Evolutionary conservation across 2,888 invertebrate species (phyloP).

Genomic region (Mythimna loreyi): DNA sequence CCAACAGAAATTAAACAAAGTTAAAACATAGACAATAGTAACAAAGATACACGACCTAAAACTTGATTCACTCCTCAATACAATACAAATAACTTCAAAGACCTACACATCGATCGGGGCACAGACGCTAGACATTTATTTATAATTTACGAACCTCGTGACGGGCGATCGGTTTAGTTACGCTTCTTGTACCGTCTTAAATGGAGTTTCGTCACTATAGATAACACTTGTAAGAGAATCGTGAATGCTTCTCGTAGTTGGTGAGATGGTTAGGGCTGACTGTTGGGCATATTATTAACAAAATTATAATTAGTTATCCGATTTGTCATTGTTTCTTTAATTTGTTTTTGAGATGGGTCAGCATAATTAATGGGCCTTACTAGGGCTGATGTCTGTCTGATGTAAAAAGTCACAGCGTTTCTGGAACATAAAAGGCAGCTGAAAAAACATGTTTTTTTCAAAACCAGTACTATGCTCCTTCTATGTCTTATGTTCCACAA

Average conservation of each 20-base stretch:
- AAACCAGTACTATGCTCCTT: too few species aligned
- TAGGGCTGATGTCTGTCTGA: too few species aligned
- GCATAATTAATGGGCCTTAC: too few species aligned
- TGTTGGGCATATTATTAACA: slow-evolving; percentile 1
- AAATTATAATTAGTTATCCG: not conserved
- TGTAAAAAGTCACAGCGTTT: too few species aligned
- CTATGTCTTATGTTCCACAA: too few species aligned
- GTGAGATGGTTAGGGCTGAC: slow-evolving; percentile 61
- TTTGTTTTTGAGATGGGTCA: not conserved
- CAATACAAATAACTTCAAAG: slow-evolving; percentile 53
- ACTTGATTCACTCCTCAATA: slow-evolving; percentile 27
- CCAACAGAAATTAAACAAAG: too few species aligned
- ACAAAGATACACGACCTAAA: slow-evolving; percentile 18
- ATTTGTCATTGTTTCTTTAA: not conserved
- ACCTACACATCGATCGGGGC: slow-evolving; percentile 71
- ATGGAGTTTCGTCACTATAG: slow-evolving; percentile 83
- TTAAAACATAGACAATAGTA: slow-evolving; percentile 4
- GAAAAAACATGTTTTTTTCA: too few species aligned
- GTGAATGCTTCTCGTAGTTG: slow-evolving; percentile 74
- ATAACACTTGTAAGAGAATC: slow-evolving; percentile 81
- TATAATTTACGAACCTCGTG: slow-evolving; percentile 83
- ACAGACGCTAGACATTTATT: slow-evolving; percentile 69
- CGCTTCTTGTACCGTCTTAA: slow-evolving; percentile 79
- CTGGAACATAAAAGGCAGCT: too few species aligned
- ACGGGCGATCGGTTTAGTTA: slow-evolving; percentile 77